Evolutionary conservation across 2,888 invertebrate genomes (phyloP).

Genomic region (Eucriotettix oculatus): DNA sequence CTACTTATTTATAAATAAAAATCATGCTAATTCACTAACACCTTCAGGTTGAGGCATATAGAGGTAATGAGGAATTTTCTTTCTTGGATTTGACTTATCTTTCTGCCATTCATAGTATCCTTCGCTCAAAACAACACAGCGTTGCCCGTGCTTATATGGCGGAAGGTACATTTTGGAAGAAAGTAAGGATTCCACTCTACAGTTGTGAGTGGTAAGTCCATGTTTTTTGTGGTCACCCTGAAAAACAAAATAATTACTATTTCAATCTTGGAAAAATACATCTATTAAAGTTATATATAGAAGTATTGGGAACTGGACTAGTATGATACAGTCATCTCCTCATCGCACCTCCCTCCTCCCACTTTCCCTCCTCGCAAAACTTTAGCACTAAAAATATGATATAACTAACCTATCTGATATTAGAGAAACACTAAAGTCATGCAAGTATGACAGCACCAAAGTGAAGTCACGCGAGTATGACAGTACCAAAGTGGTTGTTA

Average conservation of each 20-base stretch:
- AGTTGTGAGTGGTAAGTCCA: slow-evolving; percentile 59
- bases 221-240: slow-evolving; percentile 46
- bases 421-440: no score
- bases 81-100: slow-evolving; percentile 25
- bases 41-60: slow-evolving; percentile 41
- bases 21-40: slow-evolving; percentile 20
- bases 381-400: no score
- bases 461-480: no score
- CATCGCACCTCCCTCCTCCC: no score
- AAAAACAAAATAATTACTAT: slow-evolving; percentile 7
- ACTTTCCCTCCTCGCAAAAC: no score
- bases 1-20: no score
- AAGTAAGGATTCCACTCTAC: slow-evolving; percentile 51
- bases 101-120: slow-evolving; percentile 75
- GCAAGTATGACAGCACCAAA: no score
- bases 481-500: no score
- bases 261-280: not conserved
- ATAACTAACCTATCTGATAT: no score
- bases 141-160: slow-evolving; percentile 47
- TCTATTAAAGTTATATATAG: no score
- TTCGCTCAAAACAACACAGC: slow-evolving; percentile 63
- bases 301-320: no score
- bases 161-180: slow-evolving; percentile 52
- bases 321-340: no score
- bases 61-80: slow-evolving; percentile 59